Base-by-base conservation (phyloP, 2,113 vertebrate species). In the Neolamprologus kungweensis region DNA sequence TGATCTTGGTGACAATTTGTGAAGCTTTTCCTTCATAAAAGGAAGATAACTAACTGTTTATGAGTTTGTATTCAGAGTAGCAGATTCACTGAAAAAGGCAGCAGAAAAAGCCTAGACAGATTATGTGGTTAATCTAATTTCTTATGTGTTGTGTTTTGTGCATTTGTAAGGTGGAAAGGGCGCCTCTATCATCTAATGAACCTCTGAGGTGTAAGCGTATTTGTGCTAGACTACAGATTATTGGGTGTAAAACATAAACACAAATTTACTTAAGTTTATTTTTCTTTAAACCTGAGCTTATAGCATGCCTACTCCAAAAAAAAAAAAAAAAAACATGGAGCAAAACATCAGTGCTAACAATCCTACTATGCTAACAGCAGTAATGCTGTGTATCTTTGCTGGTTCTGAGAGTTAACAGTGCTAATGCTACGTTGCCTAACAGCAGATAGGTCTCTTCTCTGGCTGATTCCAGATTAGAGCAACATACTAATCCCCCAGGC, bases 381-480 rank as follows among this genome's bases (percentile, higher is more conserved):
- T 83, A 54, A 57, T 83, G 75, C 45, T 23, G n/a, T 16, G 23
- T 75, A 53, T 57, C 53, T 57, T 37, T 31, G 19, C 82, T 37
- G 75, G 78, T 87, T 60, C 17, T 19, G 50, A 86, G 83, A 82
- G 85, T 85, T 88, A 94, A 94, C 63, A 85, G 87, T 81, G 85
- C 93, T 88, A 93, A 94, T 93, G 92, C 88, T 91, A 92, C 87
- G 60, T 89, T 75, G 54, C 88, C 92, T 90, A 89, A 92, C 92
- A 91, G 87, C 83, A 91, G 84, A 91, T 93, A 91, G 94, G 10
- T 93, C 90, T 93, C 91, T 91, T 92, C 86, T 90, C 87, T 80
- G 87, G 85, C 78, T 92, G 94, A 97, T 95, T 96, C 94, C 95
- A 96, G 95, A 96, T 96, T 97, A 96, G 94, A 94, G 93, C 92